These are phyloP conservation scores for Euproctis similis DNA, from an alignment of 2,888 invertebrate species.

Conservation along the genomic window DNA sequence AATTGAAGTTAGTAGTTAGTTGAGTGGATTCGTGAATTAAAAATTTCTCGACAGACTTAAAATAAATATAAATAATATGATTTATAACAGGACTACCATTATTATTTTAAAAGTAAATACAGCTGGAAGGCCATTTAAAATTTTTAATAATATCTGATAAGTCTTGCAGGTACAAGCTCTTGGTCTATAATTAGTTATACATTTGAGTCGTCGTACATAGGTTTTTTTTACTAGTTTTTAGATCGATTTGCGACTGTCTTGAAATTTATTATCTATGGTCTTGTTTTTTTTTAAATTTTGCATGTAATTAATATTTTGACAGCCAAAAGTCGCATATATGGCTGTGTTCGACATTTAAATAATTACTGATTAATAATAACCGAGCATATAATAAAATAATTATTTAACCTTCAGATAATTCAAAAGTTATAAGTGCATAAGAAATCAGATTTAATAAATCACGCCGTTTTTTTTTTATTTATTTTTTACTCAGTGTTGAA, in stretches of 20 bases:
- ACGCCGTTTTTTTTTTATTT: neutral
- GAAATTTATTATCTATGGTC: slow-evolving; percentile 7
- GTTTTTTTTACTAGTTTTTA: slow-evolving; percentile 1
- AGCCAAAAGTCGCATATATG: slow-evolving; percentile 47
- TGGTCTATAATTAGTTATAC: no score
- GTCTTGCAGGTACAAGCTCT: neutral
- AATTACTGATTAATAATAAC: slow-evolving; percentile 15
- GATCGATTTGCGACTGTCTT: slow-evolving; percentile 6
- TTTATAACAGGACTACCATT: no score
- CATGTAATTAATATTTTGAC: slow-evolving; percentile 25
- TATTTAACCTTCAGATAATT: slow-evolving; percentile 12
- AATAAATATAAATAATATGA: no score
- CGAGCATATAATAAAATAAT: slow-evolving; percentile 24
- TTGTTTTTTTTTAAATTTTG: slow-evolving; percentile 4
- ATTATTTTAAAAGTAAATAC: no score
- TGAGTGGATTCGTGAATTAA: no score
- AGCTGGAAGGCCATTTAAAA: no score
- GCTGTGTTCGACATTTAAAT: slow-evolving; percentile 41
- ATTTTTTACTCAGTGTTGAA: no score
- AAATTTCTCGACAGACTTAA: no score
- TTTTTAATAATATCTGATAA: no score
- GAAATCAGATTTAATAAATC: neutral
- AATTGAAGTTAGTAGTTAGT: no score
- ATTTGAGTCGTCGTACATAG: no score
- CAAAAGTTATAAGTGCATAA: slow-evolving; percentile 5